A percentile compares a stretch with the other conserved stretches of the same genome.
These are phyloP conservation scores for Cyclina sinensis DNA, from an alignment of 1,140 invertebrate genomes.

Conservation along the genomic window DNA sequence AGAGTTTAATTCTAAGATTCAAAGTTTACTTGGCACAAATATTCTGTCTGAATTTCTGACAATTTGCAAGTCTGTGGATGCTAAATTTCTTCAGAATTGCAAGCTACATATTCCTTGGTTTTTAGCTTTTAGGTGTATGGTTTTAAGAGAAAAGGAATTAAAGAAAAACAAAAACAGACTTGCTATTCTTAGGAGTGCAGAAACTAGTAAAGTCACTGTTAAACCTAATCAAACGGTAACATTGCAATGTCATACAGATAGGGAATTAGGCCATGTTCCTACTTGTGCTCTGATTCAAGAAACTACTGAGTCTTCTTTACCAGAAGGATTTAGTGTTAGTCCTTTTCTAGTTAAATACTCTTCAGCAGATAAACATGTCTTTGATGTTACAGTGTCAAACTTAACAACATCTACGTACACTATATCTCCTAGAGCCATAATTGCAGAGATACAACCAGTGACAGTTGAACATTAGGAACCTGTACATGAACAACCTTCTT, in stretches of 20 bases:
- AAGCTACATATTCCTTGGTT: slow-evolving; percentile 9
- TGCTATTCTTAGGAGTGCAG: slow-evolving; percentile 22
- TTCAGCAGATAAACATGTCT: background rate
- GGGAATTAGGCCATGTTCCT: background rate
- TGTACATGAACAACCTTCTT: background rate
- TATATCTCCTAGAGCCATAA: slow-evolving; percentile 3
- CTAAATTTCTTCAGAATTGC: slow-evolving; percentile 18
- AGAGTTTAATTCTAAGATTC: background rate
- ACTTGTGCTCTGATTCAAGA: background rate
- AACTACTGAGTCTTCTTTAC: background rate
- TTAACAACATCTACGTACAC: background rate
- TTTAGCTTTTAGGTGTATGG: slow-evolving; percentile 6
- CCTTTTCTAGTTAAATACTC: background rate
- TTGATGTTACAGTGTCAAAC: background rate
- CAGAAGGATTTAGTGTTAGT: background rate
- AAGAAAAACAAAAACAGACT: too few species aligned
- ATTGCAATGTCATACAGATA: background rate
- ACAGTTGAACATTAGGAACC: background rate
- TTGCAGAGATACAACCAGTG: slow-evolving; percentile 29
- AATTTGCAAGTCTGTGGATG: slow-evolving; percentile 8
- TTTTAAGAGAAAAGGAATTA: background rate
- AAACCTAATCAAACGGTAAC: background rate
- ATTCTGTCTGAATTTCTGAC: background rate
- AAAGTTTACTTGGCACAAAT: slow-evolving; percentile 8
- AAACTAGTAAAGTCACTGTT: background rate